Evolutionary conservation across 2,113 vertebrate species (phyloP).

Genomic region (Gadus macrocephalus): DNA sequence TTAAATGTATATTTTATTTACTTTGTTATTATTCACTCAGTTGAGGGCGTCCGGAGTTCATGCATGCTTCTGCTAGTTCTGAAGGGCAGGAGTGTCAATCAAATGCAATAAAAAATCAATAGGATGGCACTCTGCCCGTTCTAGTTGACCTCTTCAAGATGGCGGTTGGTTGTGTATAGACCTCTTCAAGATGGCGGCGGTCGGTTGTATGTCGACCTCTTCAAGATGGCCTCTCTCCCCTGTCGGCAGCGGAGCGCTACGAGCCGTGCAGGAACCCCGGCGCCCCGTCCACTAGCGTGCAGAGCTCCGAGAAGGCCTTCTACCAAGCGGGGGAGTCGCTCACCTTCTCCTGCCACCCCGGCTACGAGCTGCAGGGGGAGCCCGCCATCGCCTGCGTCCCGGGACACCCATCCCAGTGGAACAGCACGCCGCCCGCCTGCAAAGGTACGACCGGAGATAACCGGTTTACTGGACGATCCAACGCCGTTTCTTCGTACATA

Average conservation of each 20-base stretch:
- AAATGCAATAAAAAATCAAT: too few relatives aligned
- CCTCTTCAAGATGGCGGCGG: too few relatives aligned
- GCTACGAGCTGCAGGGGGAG: constrained; percentile 83
- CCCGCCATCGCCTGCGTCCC: constrained; percentile 86
- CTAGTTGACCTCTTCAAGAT: too few relatives aligned
- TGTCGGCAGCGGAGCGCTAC: constrained; percentile 81
- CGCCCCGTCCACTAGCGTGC: constrained; percentile 78
- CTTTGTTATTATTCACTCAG: too few relatives aligned
- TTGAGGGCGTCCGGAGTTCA: too few relatives aligned
- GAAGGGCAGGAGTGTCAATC: too few relatives aligned
- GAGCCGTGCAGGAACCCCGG: constrained; percentile 91
- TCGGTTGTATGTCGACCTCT: neutral
- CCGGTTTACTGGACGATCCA: too few relatives aligned
- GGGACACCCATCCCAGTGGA: constrained; percentile 94
- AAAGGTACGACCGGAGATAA: constrained; percentile 60
- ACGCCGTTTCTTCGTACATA: too few relatives aligned
- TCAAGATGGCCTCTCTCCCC: constrained; percentile 1
- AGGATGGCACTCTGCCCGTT: too few relatives aligned
- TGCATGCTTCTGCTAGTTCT: too few relatives aligned
- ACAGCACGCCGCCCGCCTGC: constrained; percentile 85
- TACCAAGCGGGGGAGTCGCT: constrained; percentile 86
- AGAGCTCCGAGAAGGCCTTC: constrained; percentile 82
- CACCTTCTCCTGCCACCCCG: constrained; percentile 83
- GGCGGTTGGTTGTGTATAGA: too few relatives aligned
- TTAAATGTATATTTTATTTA: too few relatives aligned